Evolutionary conservation across 2,888 invertebrate genomes (phyloP), one percentile per base, ranked within the genome.

Genomic region (Drosophila nr. fundita): DNA sequence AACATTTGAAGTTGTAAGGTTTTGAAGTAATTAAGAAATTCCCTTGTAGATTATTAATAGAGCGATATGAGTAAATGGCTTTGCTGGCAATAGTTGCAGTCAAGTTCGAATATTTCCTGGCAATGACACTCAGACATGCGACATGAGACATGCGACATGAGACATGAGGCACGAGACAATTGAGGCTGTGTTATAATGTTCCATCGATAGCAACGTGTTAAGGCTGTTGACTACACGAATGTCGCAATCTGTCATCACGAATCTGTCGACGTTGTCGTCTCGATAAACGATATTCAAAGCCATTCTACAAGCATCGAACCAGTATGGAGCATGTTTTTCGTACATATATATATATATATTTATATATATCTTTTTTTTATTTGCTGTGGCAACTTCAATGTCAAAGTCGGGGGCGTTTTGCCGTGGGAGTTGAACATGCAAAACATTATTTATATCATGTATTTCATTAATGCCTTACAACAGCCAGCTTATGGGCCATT

Each of bases 391-490:
- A 70, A 76, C 83, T 80, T 80, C 82, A 82, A 85, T 82, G 82
- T 82, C 83, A 82, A 82, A 82, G 86, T 82, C 82, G 85, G 76
- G 79, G 85, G 85, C 82, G 85, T 77, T 54, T 40, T 36, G 53
- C 48, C 74, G 82, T 80, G 72, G 79, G 70, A 82, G 71, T 67
- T 55, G 48, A 53, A 42, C 59, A 48, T 64, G 57, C 72, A 50
- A 45, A 70, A 57, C 71, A 70, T 29, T 42, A 21, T 52, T 48
- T 38, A 40, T 40, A 42, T 42, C 48, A 52, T 55, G 32, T 40
- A 52, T 64, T 65, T 49, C 65, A 82, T 68, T 58, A 68, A 63
- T 54, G 55, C 54, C 49, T 54, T 68, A 63, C 64, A 76, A 62
- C 75, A 62, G 59, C 59, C 24, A 24, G 24, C 1, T 75, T 74